Evolutionary conservation across 2,113 vertebrate genomes (phyloP), one percentile per base, ranked within the genome.

Genomic region (Macroglossus sobrinus): DNA sequence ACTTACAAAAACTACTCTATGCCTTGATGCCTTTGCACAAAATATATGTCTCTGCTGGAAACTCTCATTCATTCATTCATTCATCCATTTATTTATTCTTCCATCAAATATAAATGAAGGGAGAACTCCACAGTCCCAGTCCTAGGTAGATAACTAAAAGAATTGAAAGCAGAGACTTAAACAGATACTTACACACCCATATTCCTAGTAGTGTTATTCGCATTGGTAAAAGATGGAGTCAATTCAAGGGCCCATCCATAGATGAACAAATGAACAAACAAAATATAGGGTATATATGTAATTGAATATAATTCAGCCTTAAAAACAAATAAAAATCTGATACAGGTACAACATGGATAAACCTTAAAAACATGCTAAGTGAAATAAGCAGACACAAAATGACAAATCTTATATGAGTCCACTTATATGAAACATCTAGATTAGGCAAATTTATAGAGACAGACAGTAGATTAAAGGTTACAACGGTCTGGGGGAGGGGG

Each of bases 181-280:
- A 21, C 35, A 59, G 38, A 43, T 53, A 4, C 4, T 0, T 15
- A 24, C 5, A 64, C 0, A 61, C 3, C 19, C 1, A 0, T 28
- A 7, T 28, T 84, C n/a, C 35, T 16, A 13, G 72, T 10, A 45
- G n/a, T 38, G 6, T 45, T 22, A 11, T 24, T 43, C 47, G 78
- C 2, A 10, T 8, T 3, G 55, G 55, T 10, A 5, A 71, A 19
- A 63, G 63, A 15, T 0, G 30, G 35, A 72, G 78, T 40, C 15
- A 16, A 18, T 40, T 4, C 18, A 35, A 6, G 16, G 50, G 45
- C 13, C 43, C 53, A 45, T 8, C 10, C 5, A 8, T 1, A 22
- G 59, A 38, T 4, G 30, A 40, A 63, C 1, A 40, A 66, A 26
- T 19, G 24, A 50, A 61, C 28, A 87, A 28, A 72, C 13, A 69